Evolutionary conservation across 2,113 vertebrate genomes (phyloP).

Genomic region (Nycticorax nycticorax): DNA sequence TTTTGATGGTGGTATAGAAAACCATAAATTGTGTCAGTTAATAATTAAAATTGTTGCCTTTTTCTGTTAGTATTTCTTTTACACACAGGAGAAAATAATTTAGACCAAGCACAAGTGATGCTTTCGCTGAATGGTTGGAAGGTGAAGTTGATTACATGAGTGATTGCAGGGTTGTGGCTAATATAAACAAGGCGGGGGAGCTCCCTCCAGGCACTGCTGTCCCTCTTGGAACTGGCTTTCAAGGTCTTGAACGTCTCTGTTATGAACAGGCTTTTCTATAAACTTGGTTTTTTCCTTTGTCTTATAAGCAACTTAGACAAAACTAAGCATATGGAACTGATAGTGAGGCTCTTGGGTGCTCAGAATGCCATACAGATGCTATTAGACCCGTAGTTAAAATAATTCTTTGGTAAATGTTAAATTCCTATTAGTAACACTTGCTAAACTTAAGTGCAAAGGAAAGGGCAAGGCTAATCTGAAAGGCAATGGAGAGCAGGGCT

Average conservation of each 20-base stretch:
- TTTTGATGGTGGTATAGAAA: neutral
- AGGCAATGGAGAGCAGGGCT: slow-evolving; percentile 42
- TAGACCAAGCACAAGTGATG: neutral
- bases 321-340: slow-evolving; percentile 43
- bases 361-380: slow-evolving; percentile 44
- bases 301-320: slow-evolving; percentile 24
- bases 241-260: neutral
- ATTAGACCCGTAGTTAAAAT: slow-evolving; percentile 62
- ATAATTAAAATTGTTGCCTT: neutral
- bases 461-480: slow-evolving; percentile 68
- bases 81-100: neutral
- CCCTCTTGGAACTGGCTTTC: neutral
- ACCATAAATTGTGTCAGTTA: neutral
- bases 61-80: neutral
- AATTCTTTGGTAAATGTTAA: slow-evolving; percentile 75
- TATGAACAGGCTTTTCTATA: neutral
- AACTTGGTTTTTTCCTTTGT: neutral
- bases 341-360: slow-evolving; percentile 33
- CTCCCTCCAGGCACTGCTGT: neutral
- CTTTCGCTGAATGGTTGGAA: neutral
- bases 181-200: neutral
- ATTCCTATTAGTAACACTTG: slow-evolving; percentile 74
- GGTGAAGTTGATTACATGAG: neutral
- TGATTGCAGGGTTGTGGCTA: neutral
- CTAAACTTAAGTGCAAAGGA: slow-evolving; percentile 68